A percentile compares a stretch with the other conserved stretches of the same genome.
phyloP scores from a whole-genome alignment of 2,888 invertebrate genomes.

The Acholoe squamosa region DNA sequence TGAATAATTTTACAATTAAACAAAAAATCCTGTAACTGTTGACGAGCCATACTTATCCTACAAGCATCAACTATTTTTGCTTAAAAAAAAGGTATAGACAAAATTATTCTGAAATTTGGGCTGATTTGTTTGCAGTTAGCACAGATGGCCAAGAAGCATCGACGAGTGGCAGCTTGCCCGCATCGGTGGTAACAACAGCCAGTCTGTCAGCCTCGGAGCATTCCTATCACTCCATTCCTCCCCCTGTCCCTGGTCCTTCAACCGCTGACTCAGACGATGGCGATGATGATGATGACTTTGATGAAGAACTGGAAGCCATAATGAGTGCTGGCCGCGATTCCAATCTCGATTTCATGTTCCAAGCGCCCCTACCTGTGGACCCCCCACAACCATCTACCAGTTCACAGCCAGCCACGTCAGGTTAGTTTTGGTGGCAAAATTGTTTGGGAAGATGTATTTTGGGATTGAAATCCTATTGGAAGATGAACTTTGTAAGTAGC shows the following conservation, averaged over 20 bases:
- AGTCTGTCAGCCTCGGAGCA: neutral
- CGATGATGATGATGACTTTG: slow-evolving; percentile 2
- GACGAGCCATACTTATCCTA: no score
- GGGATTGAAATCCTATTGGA: no score
- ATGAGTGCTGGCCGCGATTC: slow-evolving; percentile 29
- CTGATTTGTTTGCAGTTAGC: neutral
- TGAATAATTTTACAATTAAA: no score
- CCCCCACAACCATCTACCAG: slow-evolving; percentile 5
- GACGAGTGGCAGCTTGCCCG: neutral
- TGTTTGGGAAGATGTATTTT: no score
- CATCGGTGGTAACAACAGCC: neutral
- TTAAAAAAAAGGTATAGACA: no score
- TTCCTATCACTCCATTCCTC: neutral
- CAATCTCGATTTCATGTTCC: slow-evolving; percentile 47
- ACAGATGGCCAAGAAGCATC: neutral
- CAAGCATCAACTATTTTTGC: no score
- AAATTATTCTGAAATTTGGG: no score
- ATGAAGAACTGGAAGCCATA: slow-evolving; percentile 47
- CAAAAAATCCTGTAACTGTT: no score
- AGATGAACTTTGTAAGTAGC: no score
- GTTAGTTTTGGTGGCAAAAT: no score
- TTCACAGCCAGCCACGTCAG: neutral
- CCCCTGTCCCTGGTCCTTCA: neutral
- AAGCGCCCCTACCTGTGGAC: slow-evolving; percentile 20
- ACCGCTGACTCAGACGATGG: no score